These are phyloP conservation scores for Stratiomys singularior DNA, from an alignment of 2,888 invertebrate genomes.

Conservation along the genomic window DNA sequence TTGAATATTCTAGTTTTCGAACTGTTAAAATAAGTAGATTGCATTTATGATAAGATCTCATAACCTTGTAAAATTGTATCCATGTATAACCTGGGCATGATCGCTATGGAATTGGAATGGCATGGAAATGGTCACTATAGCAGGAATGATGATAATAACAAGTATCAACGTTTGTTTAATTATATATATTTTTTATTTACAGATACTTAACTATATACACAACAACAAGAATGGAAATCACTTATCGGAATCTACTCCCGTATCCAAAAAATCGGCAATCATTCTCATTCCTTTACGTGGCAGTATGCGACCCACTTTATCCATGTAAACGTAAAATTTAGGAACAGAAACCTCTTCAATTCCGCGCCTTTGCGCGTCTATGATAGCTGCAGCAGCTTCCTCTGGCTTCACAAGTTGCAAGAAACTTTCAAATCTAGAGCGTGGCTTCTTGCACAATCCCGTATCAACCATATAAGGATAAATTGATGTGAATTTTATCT, in stretches of 20 bases:
- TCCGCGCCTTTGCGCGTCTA: conserved; percentile 74
- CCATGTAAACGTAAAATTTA: conserved; percentile 66
- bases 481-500: conserved; percentile 83
- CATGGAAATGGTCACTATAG: no score
- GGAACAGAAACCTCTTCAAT: conserved; percentile 74
- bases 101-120: no score
- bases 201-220: no score
- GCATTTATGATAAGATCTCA: no score
- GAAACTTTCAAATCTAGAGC: conserved; percentile 74
- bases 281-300: conserved; percentile 68
- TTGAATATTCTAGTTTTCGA: no score
- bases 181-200: no score
- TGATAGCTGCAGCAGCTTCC: conserved; percentile 73
- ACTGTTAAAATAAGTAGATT: no score
- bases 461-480: conserved; percentile 91
- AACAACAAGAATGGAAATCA: no score
- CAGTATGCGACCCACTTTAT: conserved; percentile 65
- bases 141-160: no score
- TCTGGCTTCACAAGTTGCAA: conserved; percentile 73
- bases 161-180: no score
- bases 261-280: conserved; percentile 73
- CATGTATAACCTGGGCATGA: no score
- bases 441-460: conserved; percentile 82
- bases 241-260: conserved; percentile 71
- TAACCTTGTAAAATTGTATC: no score